A percentile compares a stretch with the other conserved stretches of the same genome.
Conservation (phyloP, 2,888 invertebrate species). For the Stegana nigrithorax region DNA sequence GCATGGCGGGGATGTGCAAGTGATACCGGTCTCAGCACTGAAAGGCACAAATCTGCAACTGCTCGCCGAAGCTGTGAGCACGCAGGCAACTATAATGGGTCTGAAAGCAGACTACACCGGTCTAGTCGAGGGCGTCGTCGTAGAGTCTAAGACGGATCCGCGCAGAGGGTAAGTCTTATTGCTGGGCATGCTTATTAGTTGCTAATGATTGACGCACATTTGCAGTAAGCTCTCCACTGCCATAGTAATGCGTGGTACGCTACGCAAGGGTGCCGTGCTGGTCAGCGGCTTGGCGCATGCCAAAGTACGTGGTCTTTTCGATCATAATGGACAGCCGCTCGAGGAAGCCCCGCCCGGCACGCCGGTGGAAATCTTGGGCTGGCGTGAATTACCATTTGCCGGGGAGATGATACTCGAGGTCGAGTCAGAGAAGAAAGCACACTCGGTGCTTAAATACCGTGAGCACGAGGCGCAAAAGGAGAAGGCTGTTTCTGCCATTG, state of each 20-base stretch:
- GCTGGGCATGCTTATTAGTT: not conserved
- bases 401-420: slow-evolving; percentile 92
- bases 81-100: slow-evolving; percentile 90
- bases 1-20: slow-evolving; percentile 91
- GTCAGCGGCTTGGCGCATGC: slow-evolving; percentile 89
- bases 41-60: slow-evolving; percentile 81
- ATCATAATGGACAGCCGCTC: slow-evolving; percentile 79
- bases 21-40: slow-evolving; percentile 91
- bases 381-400: slow-evolving; percentile 88
- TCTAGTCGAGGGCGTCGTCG: slow-evolving; percentile 86
- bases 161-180: slow-evolving; percentile 73
- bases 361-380: slow-evolving; percentile 89
- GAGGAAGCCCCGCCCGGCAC: slow-evolving; percentile 78
- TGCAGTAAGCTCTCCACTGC: slow-evolving; percentile 84
- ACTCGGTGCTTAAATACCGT: slow-evolving; percentile 77
- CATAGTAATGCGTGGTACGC: slow-evolving; percentile 85
- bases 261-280: slow-evolving; percentile 80
- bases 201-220: not conserved
- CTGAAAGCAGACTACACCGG: slow-evolving; percentile 86
- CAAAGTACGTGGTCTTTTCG: slow-evolving; percentile 83
- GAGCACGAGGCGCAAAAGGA: slow-evolving; percentile 72
- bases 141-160: slow-evolving; percentile 83
- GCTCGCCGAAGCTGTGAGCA: slow-evolving; percentile 84
- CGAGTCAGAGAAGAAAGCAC: slow-evolving; percentile 78
- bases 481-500: slow-evolving; percentile 75